These are phyloP conservation scores for Amphiprion clarkii DNA, from an alignment of 2,797 vertebrate genomes.

Conservation along the genomic window DNA sequence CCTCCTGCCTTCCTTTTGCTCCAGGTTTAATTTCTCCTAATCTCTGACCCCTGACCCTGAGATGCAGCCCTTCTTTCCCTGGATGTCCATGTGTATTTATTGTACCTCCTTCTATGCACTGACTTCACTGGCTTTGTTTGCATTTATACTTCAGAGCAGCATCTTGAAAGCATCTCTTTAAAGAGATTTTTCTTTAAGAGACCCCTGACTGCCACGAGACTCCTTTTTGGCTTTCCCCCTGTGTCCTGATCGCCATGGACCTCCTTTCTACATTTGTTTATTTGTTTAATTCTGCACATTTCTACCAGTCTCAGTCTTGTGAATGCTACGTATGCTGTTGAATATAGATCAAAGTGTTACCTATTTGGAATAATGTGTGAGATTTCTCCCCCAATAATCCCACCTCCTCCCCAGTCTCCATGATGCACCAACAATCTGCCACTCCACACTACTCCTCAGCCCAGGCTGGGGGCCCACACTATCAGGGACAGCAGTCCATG, in stretches of 20 bases:
- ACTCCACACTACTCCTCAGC: constrained; percentile 92
- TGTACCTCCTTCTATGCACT: constrained; percentile 51
- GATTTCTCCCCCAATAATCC: constrained; percentile 53
- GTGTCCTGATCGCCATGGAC: constrained; percentile 29
- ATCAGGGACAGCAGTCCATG: constrained; percentile 93
- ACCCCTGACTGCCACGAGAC: constrained; percentile 32
- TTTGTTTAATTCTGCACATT: constrained; percentile 42
- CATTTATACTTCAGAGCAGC: constrained; percentile 38
- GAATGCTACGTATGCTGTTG: constrained; percentile 12
- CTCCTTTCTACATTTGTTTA: constrained; percentile 32
- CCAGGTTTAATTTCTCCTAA: constrained; percentile 44
- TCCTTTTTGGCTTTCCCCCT: constrained; percentile 29
- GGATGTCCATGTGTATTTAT: constrained; percentile 56
- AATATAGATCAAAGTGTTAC: constrained; percentile 18
- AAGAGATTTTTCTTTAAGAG: constrained; percentile 34
- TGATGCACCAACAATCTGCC: constrained; percentile 96
- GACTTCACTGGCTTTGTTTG: constrained; percentile 51
- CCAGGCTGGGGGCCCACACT: constrained; percentile 91
- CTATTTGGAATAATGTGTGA: constrained; percentile 59
- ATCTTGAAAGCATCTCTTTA: constrained; percentile 51
- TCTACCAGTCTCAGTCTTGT: constrained; percentile 19
- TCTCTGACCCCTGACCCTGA: constrained; percentile 53
- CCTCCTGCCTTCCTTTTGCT: constrained; percentile 30
- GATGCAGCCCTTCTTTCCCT: constrained; percentile 64
- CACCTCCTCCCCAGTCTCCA: constrained; percentile 86